Evolutionary conservation across 2,113 vertebrate genomes (phyloP), one percentile per base, ranked within the genome.

Genomic region (Sterrhoptilus dennistouni): DNA sequence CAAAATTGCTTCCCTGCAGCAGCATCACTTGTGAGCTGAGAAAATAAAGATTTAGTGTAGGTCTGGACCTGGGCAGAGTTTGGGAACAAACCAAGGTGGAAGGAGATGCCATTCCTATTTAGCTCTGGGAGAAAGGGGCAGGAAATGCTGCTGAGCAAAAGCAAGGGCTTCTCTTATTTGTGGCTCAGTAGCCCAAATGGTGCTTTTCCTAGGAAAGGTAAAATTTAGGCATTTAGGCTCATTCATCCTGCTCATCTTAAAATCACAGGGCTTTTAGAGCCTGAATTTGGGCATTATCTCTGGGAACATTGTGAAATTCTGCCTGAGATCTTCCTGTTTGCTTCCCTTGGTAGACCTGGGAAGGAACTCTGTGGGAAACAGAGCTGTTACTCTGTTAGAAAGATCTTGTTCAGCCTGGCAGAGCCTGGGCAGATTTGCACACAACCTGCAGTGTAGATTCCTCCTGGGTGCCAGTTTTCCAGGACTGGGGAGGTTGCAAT

Each of bases 391-490:
- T 63, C 36, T 40, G 42, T 53, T 64, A 24, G 60, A 59, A 63
- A 31, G 17, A 6, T 4, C 38, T 59, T 80, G 24, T 23, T 52
- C 20, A 69, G 21, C 28, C 42, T 83, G 54, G 59, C 50, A 92
- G 56, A 70, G 19, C 20, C 45, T 54, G 66, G 61, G 36, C 65
- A 61, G 70, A 38, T 77, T 53, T 72, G 59, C 78, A 14, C 61
- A 49, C 0, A 9, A 14, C 11, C 38, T 33, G 13, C 66, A 57
- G 49, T 0, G 1, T 2, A 17, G 71, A 25, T 47, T n/a, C 64
- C 53, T 74, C 25, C 76, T 52, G 33, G 31, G 12, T 45, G 68
- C 38, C 64, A 52, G 7, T 21, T 40, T 87, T 29, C 24, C 42
- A 33, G 60, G 27, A 14, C 4, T 40, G 71, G 31, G 85, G 64